phyloP scores from a whole-genome alignment of 2,888 invertebrate species.

The Volucella bombylans region DNA sequence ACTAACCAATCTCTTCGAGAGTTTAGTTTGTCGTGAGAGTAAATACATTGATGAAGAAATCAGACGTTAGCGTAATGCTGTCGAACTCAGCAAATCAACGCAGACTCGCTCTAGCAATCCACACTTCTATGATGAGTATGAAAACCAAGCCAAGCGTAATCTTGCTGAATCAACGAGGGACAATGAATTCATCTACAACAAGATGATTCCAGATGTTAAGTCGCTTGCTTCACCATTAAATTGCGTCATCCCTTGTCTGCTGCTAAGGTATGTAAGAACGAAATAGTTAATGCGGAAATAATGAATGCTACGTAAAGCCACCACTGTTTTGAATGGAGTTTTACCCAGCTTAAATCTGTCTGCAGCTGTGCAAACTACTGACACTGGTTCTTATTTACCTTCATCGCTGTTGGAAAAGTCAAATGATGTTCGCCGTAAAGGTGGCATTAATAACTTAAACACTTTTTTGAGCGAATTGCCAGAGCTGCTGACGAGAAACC shows the following conservation, averaged over 20 bases:
- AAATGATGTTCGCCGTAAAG: constrained; percentile 88
- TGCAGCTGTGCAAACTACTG: constrained; percentile 94
- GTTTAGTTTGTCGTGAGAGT: constrained; percentile 89
- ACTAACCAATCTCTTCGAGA: too few relatives aligned
- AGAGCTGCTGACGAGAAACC: constrained; percentile 93
- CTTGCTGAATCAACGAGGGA: constrained; percentile 93
- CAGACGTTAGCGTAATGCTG: constrained; percentile 89
- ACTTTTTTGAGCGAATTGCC: constrained; percentile 93
- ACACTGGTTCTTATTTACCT: constrained; percentile 89
- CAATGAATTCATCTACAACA: too few relatives aligned
- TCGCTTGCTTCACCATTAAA: too few relatives aligned
- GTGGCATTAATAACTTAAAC: constrained; percentile 89
- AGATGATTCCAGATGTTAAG: too few relatives aligned
- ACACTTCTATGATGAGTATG: constrained; percentile 85
- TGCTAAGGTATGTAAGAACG: constrained; percentile 92
- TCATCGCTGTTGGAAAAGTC: constrained; percentile 95
- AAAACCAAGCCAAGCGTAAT: constrained; percentile 86
- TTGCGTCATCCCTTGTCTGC: constrained; percentile 95
- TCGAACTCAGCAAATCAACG: constrained; percentile 89
- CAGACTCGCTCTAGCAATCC: constrained; percentile 87
- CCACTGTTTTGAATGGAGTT: constrained; percentile 95
- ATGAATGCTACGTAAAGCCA: too few relatives aligned
- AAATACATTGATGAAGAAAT: constrained; percentile 96
- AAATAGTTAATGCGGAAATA: constrained; percentile 93
- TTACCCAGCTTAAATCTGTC: constrained; percentile 97